Percentiles rank a stretch among this genome's conserved stretches.
Evolutionary conservation across 2,797 vertebrate species (phyloP).

Genomic region (Acanthurus tractus): DNA sequence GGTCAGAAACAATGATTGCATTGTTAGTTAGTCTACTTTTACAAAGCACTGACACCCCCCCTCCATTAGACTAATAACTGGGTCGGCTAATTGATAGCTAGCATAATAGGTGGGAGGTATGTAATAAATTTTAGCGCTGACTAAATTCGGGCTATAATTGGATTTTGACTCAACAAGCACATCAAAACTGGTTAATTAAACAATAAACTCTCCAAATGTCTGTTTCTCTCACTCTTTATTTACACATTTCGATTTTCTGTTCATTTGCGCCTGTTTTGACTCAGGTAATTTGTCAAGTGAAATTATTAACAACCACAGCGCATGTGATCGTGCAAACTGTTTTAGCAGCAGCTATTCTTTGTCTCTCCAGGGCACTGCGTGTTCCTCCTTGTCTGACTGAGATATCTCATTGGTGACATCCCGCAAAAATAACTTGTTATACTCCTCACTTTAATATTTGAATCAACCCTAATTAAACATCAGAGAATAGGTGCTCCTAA

Average conservation of each 20-base stretch:
- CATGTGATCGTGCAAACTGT: conserved; percentile 47
- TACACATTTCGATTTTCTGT: conserved; percentile 46
- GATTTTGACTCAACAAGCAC: conserved; percentile 43
- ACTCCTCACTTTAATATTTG: conserved; percentile 51
- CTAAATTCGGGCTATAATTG: conserved; percentile 36
- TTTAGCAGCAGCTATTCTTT: conserved; percentile 41
- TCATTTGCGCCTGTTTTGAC: conserved; percentile 60
- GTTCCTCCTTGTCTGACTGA: conserved; percentile 30
- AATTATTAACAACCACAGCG: conserved; percentile 63
- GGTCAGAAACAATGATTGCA: conserved; percentile 24
- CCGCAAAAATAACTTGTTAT: conserved; percentile 50
- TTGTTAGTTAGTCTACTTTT: conserved; percentile 40
- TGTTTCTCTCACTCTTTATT: conserved; percentile 40
- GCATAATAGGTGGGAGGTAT: conserved; percentile 6
- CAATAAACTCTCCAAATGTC: conserved; percentile 49
- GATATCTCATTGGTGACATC: conserved; percentile 33
- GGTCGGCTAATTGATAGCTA: conserved; percentile 40
- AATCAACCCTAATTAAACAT: conserved; percentile 70
- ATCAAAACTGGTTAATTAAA: conserved; percentile 59
- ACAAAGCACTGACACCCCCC: conserved; percentile 11
- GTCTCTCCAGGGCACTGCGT: conserved; percentile 21
- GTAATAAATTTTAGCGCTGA: conserved; percentile 40
- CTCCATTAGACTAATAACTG: conserved; percentile 37
- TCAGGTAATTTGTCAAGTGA: conserved; percentile 63
- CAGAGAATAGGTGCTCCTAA: conserved; percentile 28